Conservation (phyloP, 2,888 invertebrate genomes). For the Acanthoscelides obtectus region DNA sequence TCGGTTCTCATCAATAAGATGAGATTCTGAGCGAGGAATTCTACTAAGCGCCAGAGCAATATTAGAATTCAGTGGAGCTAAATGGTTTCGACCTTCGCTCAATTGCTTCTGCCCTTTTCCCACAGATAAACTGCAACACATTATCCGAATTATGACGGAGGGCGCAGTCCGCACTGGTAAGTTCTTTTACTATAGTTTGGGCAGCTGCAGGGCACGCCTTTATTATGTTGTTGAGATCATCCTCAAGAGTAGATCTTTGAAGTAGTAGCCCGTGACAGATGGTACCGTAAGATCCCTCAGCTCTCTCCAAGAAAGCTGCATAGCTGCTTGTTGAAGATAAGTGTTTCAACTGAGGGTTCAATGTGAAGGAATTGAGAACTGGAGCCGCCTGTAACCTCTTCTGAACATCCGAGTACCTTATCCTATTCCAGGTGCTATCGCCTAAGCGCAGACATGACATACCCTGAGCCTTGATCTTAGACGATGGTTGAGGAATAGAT, state of each 20-base stretch:
- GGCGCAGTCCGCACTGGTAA: background rate
- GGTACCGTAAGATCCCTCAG: conserved; percentile 3
- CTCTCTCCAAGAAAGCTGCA: background rate
- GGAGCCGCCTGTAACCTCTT: background rate
- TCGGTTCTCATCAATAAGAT: background rate
- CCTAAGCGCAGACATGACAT: background rate
- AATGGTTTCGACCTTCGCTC: background rate
- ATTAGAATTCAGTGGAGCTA: background rate
- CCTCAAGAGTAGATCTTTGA: background rate
- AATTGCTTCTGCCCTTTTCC: background rate
- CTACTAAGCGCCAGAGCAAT: background rate
- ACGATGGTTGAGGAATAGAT: background rate
- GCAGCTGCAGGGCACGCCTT: background rate
- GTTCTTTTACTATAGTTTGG: background rate
- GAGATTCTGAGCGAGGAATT: background rate
- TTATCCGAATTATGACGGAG: background rate
- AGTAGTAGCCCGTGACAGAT: conserved; percentile 8
- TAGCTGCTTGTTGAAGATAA: background rate
- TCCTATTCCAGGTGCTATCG: background rate
- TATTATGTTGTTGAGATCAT: background rate
- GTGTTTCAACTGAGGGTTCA: background rate
- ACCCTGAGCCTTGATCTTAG: background rate
- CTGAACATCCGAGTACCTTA: background rate
- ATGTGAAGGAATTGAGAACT: background rate
- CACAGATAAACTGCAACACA: background rate